Percentiles rank a stretch among this genome's conserved stretches.
phyloP scores from a whole-genome alignment of 2,113 vertebrate genomes.

The Siniperca chuatsi region DNA sequence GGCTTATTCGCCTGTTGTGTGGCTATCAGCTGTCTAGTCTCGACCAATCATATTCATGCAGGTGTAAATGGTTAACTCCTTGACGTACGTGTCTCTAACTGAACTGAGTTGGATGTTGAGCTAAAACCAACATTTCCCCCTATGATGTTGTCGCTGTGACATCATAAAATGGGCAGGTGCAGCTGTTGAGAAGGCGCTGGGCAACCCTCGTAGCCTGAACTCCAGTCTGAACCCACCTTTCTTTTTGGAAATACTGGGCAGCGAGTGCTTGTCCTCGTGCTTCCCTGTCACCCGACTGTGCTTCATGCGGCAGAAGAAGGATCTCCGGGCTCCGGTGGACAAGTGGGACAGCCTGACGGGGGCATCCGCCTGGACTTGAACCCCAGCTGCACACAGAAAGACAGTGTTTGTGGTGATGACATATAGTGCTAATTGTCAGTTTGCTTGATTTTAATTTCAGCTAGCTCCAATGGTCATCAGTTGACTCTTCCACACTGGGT shows the following conservation, averaged over 20 bases:
- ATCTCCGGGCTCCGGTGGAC: slow-evolving; percentile 86
- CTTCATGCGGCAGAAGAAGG: slow-evolving; percentile 92
- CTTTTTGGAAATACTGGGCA: slow-evolving; percentile 83
- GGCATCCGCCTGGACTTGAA: slow-evolving; percentile 84
- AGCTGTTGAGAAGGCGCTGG: no score
- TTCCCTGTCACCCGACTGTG: slow-evolving; percentile 80
- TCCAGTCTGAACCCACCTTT: slow-evolving; percentile 81
- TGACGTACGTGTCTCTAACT: neutral
- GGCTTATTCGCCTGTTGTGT: neutral
- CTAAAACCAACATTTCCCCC: neutral
- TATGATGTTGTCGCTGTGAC: neutral
- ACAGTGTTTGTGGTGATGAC: neutral
- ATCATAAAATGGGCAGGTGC: neutral
- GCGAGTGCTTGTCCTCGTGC: slow-evolving; percentile 79
- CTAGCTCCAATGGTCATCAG: neutral
- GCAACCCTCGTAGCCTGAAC: no score
- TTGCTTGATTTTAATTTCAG: neutral
- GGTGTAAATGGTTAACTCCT: neutral
- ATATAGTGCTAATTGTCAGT: neutral
- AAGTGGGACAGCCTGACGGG: slow-evolving; percentile 74
- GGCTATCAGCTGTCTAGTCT: neutral
- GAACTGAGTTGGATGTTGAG: neutral
- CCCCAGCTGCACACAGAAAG: slow-evolving; percentile 76
- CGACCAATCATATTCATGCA: neutral
- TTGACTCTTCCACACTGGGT: neutral